Evolutionary conservation across 2,797 vertebrate genomes (phyloP).

Genomic region (Cuculus canorus): DNA sequence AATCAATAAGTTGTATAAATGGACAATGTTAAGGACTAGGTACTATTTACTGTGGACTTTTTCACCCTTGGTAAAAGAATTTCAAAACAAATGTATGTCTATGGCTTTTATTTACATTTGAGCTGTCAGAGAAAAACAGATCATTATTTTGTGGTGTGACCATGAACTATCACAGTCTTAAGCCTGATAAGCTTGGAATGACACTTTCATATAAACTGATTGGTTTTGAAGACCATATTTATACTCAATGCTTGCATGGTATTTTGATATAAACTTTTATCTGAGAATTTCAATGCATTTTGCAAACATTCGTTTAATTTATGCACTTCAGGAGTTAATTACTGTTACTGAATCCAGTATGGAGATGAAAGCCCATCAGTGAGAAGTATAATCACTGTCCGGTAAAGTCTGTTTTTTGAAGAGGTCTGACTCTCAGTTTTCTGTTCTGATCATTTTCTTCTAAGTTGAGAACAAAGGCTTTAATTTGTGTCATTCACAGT

Average conservation of each 20-base stretch:
- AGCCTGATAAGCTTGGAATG: not conserved
- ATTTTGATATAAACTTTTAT: not conserved
- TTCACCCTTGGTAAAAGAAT: not conserved
- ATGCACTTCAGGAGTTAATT: not conserved
- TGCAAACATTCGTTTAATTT: not conserved
- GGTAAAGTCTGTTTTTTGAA: not conserved
- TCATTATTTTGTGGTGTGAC: not conserved
- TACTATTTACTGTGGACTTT: not conserved
- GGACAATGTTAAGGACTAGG: not conserved
- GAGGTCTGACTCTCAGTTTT: not conserved
- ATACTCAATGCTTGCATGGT: not conserved
- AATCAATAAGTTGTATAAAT: not conserved
- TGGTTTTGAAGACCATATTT: slow-evolving; percentile 7
- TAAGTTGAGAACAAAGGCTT: not conserved
- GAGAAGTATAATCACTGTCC: not conserved
- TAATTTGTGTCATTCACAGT: not conserved
- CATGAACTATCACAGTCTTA: slow-evolving; percentile 17
- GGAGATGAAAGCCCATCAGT: not conserved
- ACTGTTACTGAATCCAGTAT: not conserved
- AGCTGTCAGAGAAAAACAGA: not conserved
- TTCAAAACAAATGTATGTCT: not conserved
- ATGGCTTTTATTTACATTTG: not conserved
- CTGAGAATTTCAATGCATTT: not conserved
- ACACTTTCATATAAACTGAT: slow-evolving; percentile 7
- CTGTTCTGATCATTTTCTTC: not conserved